Percentiles rank a stretch among this genome's conserved stretches.
phyloP scores from a whole-genome alignment of 2,113 vertebrate genomes.

The Oncorhynchus clarkii region DNA sequence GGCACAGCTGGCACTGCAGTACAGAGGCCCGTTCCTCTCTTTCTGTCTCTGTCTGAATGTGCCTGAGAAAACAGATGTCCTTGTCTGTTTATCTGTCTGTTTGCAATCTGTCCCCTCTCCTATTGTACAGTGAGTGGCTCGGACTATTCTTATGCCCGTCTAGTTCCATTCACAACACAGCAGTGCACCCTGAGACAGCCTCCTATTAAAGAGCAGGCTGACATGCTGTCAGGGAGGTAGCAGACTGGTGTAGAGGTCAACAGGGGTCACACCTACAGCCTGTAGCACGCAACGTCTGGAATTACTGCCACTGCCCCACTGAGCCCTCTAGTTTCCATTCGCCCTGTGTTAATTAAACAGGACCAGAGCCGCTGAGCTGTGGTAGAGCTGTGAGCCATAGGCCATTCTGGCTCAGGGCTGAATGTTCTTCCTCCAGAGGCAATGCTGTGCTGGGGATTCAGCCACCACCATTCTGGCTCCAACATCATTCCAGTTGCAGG shows the following conservation, averaged over 20 bases:
- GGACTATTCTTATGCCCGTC: background rate
- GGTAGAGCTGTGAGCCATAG: constrained; percentile 30
- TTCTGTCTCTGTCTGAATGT: no score
- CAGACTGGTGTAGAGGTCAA: constrained; percentile 29
- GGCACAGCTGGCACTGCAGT: no score
- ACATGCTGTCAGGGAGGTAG: constrained; percentile 12
- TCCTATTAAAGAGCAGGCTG: constrained; percentile 26
- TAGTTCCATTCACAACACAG: constrained; percentile 1
- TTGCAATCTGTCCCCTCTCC: background rate
- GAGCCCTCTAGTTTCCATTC: constrained; percentile 20
- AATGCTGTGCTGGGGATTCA: constrained; percentile 8
- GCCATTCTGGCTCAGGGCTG: constrained; percentile 38
- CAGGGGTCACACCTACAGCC: background rate
- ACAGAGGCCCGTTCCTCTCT: no score
- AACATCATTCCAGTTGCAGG: constrained; percentile 11
- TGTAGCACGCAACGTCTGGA: constrained; percentile 24
- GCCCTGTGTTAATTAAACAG: constrained; percentile 44
- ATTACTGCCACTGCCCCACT: constrained; percentile 22
- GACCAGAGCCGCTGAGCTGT: background rate
- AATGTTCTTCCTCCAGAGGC: constrained; percentile 28
- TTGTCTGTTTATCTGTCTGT: background rate
- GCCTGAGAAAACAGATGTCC: background rate
- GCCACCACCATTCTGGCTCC: constrained; percentile 12
- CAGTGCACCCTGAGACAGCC: constrained; percentile 17
- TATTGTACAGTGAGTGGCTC: background rate